Conservation (phyloP, 2,797 vertebrate genomes). For the Netta rufina region DNA sequence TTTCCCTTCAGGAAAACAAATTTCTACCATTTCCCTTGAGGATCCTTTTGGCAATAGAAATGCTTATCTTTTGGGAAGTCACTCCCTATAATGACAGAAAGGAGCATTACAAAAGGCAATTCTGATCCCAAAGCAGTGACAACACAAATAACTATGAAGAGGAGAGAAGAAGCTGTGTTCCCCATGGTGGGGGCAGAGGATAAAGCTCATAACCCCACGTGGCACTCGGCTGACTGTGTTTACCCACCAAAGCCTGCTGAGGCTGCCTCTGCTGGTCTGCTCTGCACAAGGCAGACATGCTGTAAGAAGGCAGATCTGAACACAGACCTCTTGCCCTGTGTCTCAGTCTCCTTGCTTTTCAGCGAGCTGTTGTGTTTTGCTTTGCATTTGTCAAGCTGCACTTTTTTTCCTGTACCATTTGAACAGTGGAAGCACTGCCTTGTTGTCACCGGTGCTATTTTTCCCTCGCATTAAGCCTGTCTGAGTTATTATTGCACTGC, state of each 20-base stretch:
- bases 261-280: neutral
- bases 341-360: neutral
- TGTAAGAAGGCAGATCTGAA: neutral
- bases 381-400: neutral
- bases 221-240: accelerated
- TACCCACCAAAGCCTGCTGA: neutral
- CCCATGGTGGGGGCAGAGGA: accelerated
- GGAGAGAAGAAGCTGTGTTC: neutral
- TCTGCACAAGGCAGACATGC: neutral
- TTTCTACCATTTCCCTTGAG: neutral
- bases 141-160: accelerated
- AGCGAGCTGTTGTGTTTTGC: constrained; percentile 13
- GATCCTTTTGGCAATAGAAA: accelerated
- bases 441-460: constrained; percentile 56
- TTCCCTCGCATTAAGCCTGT: constrained; percentile 69
- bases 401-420: constrained; percentile 8
- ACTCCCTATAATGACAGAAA: neutral
- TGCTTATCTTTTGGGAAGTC: neutral
- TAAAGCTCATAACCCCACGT: accelerated
- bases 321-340: neutral
- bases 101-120: neutral
- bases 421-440: constrained; percentile 27
- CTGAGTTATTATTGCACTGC: constrained; percentile 67
- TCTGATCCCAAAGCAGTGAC: neutral
- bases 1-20: neutral